Conservation (phyloP, 2,888 invertebrate genomes). For the Cenopis cana region DNA sequence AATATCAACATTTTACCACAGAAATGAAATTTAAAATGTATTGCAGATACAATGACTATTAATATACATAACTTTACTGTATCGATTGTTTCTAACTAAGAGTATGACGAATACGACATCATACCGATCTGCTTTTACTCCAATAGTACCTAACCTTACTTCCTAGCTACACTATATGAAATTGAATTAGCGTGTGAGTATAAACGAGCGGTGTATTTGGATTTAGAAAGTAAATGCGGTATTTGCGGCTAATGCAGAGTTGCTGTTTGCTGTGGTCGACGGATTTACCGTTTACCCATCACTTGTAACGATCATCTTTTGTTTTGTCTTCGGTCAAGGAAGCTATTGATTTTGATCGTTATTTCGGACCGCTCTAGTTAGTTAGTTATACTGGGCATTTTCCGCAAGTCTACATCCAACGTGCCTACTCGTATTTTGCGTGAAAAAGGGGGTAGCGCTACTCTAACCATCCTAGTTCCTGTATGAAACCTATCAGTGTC, state of each 20-base stretch:
- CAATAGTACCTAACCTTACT: conserved; percentile 3
- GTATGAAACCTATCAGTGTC: too few relatives aligned
- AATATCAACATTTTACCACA: too few relatives aligned
- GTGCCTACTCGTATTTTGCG: too few relatives aligned
- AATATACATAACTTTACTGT: too few relatives aligned
- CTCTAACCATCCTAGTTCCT: too few relatives aligned
- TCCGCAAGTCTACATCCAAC: too few relatives aligned
- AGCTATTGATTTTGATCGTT: conserved; percentile 38
- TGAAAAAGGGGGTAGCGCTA: too few relatives aligned
- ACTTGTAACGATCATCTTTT: conserved; percentile 54
- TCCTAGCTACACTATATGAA: conserved; percentile 23
- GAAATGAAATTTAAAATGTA: too few relatives aligned
- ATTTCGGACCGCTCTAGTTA: conserved; percentile 31
- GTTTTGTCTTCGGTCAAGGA: conserved; percentile 50
- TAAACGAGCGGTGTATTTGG: conserved; percentile 35
- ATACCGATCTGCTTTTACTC: not conserved
- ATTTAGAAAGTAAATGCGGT: conserved; percentile 64
- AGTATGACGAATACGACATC: conserved; percentile 21
- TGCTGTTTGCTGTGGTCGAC: conserved; percentile 68
- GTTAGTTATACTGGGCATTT: too few relatives aligned
- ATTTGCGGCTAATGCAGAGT: conserved; percentile 67
- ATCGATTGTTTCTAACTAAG: not conserved
- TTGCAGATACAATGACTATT: too few relatives aligned
- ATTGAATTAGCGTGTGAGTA: conserved; percentile 41
- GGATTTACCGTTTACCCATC: conserved; percentile 72